Evolutionary conservation across 1,140 invertebrate species (phyloP).

Genomic region (Drosophila seguyi): DNA sequence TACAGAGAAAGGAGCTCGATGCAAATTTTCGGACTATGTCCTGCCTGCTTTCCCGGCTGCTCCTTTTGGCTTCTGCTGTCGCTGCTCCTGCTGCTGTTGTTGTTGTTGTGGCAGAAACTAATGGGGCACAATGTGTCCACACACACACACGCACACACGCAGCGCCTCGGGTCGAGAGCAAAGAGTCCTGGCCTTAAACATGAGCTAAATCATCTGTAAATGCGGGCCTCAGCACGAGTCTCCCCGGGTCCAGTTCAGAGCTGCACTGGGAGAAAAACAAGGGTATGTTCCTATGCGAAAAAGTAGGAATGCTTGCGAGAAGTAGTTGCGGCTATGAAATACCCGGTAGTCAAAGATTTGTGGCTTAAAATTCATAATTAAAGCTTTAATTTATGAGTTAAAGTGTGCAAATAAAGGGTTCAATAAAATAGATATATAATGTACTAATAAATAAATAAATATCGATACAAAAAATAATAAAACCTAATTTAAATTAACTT

Average conservation of each 20-base stretch:
- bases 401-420: no score
- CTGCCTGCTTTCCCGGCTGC: constrained; percentile 19
- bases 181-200: constrained; percentile 73
- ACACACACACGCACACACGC: constrained; percentile 38
- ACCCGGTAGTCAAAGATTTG: neutral
- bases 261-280: constrained; percentile 12
- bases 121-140: constrained; percentile 83
- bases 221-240: constrained; percentile 61
- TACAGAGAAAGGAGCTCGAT: constrained; percentile 65
- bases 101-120: constrained; percentile 73
- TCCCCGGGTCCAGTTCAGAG: constrained; percentile 8
- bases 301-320: no score
- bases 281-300: accelerated
- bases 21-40: constrained; percentile 62
- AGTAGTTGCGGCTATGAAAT: no score
- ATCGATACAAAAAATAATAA: no score
- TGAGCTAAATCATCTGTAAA: constrained; percentile 84
- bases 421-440: no score
- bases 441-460: no score
- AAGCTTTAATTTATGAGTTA: no score
- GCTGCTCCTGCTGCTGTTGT: constrained; percentile 13
- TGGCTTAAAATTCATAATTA: no score
- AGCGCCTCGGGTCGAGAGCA: constrained; percentile 40
- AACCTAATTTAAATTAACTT: no score
- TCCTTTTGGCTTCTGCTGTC: constrained; percentile 28